These are phyloP conservation scores for Tapirus terrestris DNA, from an alignment of 2,113 vertebrate genomes.

Conservation along the genomic window DNA sequence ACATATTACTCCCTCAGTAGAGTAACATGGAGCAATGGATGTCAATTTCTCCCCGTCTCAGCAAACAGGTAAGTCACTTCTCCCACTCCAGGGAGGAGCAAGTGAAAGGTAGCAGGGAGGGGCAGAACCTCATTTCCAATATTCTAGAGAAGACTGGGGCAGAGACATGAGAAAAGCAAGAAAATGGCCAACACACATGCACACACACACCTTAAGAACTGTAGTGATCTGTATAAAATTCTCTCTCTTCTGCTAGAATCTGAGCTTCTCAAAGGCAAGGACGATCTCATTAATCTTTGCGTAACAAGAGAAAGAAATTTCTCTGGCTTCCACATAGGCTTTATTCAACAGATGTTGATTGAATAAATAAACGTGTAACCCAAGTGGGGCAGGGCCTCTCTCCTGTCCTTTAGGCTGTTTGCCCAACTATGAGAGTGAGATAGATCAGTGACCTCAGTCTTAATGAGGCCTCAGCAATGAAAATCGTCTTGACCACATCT, in stretches of 20 bases:
- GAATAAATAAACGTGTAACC: background rate
- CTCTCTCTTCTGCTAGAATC: background rate
- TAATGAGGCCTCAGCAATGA: background rate
- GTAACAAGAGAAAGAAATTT: background rate
- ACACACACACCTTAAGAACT: background rate
- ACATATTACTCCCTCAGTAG: background rate
- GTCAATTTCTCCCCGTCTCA: background rate
- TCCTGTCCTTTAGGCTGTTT: background rate
- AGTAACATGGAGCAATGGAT: background rate
- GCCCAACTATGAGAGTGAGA: background rate
- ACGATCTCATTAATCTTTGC: background rate
- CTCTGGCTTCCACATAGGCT: background rate
- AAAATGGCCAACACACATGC: background rate
- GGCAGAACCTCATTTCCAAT: background rate
- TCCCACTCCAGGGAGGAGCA: background rate
- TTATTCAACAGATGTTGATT: background rate
- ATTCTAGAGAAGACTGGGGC: background rate
- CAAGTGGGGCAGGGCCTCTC: background rate
- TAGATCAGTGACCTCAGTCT: background rate
- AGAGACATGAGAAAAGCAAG: background rate
- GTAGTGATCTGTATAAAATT: background rate
- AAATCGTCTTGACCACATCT: background rate
- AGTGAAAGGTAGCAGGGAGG: background rate
- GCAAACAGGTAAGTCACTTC: background rate
- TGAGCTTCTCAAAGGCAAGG: background rate